phyloP scores from a whole-genome alignment of 2,113 vertebrate species.

The Nycticebus coucang region DNA sequence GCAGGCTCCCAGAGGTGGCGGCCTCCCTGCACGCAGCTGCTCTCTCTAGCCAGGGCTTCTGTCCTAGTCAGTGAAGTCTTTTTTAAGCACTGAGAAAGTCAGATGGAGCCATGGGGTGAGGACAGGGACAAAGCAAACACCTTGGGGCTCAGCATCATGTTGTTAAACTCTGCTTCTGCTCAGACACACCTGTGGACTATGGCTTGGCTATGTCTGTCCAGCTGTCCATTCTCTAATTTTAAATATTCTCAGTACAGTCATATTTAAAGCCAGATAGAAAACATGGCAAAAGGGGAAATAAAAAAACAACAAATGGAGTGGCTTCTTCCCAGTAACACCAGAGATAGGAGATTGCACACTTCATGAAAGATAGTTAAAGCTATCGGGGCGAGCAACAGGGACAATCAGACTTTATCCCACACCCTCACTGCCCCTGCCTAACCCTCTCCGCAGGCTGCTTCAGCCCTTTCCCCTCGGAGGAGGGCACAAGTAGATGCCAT shows the following conservation, averaged over 20 bases:
- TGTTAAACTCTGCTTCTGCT: background rate
- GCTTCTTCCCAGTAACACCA: background rate
- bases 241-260: background rate
- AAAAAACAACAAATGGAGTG: accelerated
- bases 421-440: no score
- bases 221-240: background rate
- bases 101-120: accelerated
- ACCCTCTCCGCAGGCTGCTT: accelerated
- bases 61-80: no score
- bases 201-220: background rate
- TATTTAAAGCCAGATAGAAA: background rate
- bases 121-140: accelerated
- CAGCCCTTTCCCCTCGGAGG: background rate
- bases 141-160: accelerated
- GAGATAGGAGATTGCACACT: background rate
- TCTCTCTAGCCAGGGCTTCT: background rate
- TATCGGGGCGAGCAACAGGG: no score
- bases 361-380: background rate
- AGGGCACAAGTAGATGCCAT: accelerated
- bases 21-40: background rate
- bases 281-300: background rate
- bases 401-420: accelerated
- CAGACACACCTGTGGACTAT: accelerated
- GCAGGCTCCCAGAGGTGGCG: accelerated
- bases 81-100: background rate